Base-by-base conservation (phyloP, 1,140 invertebrate species). In the Meloidogyne hapla region DNA sequence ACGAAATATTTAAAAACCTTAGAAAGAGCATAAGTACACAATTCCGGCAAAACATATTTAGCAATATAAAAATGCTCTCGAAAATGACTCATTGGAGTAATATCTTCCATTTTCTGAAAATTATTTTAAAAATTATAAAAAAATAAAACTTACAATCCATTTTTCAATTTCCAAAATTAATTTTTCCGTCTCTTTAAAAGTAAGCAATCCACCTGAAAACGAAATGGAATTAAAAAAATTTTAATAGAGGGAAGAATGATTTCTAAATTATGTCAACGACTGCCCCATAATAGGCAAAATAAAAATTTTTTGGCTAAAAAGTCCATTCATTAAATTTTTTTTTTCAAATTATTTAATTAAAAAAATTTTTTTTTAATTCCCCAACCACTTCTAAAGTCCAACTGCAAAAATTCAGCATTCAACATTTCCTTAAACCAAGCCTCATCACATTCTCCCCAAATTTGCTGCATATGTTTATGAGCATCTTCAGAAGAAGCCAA, bases 341-440 rank as follows among this genome's bases (percentile, higher is more conserved):
- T 33, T 33, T 33, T 33, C 4, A 33, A 33, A 33, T 33, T 33
- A 18, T 68, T 68, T n/a, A 68, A 23, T 68, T 13, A 1, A 40
- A 40, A 26, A 38, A 33, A 26, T 38, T 28, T 38, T 15, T 28
- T 66, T n/a, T 18, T 18, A 69, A 69, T 21, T 33, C 9, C 18
- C 38, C 9, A 64, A 75, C 74, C 74, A 64, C 66, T 75, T 67
- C 45, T 70, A 65, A 66, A 75, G 25, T 75, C 74, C 15, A 75
- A 13, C 23, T 56, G 38, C 4, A 70, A 48, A 66, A 62, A 25
- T 23, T 72, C 69, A 23, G 12, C n/a, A 61, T 28, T 23, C 12
- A 33, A 25, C 2, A 62, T 6, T 42, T 42, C 65, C 28, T 72
- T 26, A 33, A 42, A 23, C 42, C 69, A 72, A 23, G 10, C n/a